These are phyloP conservation scores for Spodoptera frugiperda DNA, from an alignment of 1,140 invertebrate species.

Conservation along the genomic window DNA sequence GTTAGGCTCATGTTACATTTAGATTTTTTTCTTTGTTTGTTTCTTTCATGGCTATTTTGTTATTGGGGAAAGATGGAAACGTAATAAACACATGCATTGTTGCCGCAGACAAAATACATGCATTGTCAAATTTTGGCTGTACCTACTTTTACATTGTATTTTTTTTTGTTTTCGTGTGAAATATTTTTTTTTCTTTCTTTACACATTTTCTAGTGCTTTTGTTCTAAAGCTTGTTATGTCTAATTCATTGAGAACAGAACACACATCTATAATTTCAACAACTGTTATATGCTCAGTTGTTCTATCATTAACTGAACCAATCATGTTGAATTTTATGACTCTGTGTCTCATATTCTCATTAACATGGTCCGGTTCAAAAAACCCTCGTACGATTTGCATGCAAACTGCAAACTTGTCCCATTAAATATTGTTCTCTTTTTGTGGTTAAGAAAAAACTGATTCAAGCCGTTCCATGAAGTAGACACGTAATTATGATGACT, in stretches of 20 bases:
- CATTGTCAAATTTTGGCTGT: too few species aligned
- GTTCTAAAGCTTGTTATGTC: too few species aligned
- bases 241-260: too few species aligned
- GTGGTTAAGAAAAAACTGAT: neutral
- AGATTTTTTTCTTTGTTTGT: neutral
- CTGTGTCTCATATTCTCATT: neutral
- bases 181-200: too few species aligned
- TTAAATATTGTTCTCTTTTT: constrained; percentile 15
- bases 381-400: neutral
- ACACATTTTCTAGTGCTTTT: too few species aligned
- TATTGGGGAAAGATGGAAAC: too few species aligned
- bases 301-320: neutral
- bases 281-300: neutral
- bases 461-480: constrained; percentile 7
- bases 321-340: neutral
- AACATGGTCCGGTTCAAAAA: neutral
- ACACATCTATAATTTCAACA: too few species aligned
- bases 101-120: too few species aligned
- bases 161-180: too few species aligned
- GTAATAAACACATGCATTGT: too few species aligned
- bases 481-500: constrained; percentile 19
- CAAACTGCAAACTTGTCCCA: neutral
- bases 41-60: neutral
- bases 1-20: constrained; percentile 32
- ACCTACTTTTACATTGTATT: too few species aligned